Evolutionary conservation across 2,113 vertebrate species (phyloP), one percentile per base, ranked within the genome.

Genomic region (Microtus pennsylvanicus): DNA sequence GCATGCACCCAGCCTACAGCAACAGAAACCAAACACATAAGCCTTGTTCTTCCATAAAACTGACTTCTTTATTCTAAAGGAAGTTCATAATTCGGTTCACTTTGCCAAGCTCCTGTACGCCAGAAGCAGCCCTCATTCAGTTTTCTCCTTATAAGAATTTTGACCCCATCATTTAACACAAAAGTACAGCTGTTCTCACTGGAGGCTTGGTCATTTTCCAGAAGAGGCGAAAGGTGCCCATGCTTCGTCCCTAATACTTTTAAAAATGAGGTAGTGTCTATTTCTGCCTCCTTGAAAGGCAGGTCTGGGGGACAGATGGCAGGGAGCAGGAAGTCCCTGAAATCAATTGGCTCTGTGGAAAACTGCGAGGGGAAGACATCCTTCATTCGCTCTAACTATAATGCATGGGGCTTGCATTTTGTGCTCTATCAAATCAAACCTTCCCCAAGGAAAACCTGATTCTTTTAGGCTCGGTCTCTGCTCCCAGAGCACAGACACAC

Each of bases 361-460:
- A 98, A 97, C 74, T 52, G 95, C 96, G 91, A 77, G 87, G 95
- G 93, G 96, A 94, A 96, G 97, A 97, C 91, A 98, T 81, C 89
- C 97, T 90, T 98, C n/a, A 91, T 98, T 98, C 98, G 70, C 97
- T 98, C 93, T 97, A 97, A 95, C 91, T 42, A 72, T 97, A 98
- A 98, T 96, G 97, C 95, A 95, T 75, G 97, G 90, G 96, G 97
- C 98, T 96, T 95, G 81, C 89, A 97, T 95, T 98, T 98, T 96
- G 96, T 97, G 88, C 92, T 97, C 72, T 96, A 97, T 98, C 96
- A 98, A 97, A 97, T 98, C 95, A 98, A 98, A 90, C 28, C 47
- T 97, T 97, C 97, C 96, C 97, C 67, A 72, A 98, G 97, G 97
- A 98, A 97, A 98, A 97, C 9, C 28, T 95, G 91, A 97, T 97